Evolutionary conservation across 2,888 invertebrate species (phyloP).

Genomic region (Gerris lacustris): DNA sequence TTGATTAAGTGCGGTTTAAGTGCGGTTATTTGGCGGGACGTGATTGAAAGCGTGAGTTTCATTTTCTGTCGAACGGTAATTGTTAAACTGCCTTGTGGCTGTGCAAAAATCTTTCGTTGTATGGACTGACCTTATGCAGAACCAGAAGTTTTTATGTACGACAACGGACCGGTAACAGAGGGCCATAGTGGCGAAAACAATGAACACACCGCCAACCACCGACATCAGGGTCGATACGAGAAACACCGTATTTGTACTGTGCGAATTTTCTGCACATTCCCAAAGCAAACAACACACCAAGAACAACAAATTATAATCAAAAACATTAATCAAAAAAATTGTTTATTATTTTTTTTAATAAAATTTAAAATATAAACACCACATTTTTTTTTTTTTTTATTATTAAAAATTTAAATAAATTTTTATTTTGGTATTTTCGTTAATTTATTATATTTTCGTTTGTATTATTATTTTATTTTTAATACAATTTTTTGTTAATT

Average conservation of each 20-base stretch:
- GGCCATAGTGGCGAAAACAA: conserved; percentile 96
- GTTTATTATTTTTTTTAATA: conserved; percentile 9
- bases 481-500: too few relatives aligned
- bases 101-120: conserved; percentile 5
- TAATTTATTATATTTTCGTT: too few relatives aligned
- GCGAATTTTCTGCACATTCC: conserved; percentile 71
- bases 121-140: conserved; percentile 88
- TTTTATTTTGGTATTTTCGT: too few relatives aligned
- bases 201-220: conserved; percentile 98
- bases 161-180: conserved; percentile 99
- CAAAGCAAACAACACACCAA: conserved; percentile 11
- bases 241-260: conserved; percentile 94
- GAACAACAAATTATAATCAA: conserved; percentile 25
- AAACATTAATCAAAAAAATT: conserved; percentile 12
- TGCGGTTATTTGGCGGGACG: too few relatives aligned
- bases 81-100: too few relatives aligned
- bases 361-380: not conserved
- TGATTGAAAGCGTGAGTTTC: too few relatives aligned
- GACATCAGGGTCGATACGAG: conserved; percentile 96
- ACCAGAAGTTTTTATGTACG: conserved; percentile 97
- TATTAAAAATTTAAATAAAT: too few relatives aligned
- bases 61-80: too few relatives aligned
- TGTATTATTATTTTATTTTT: too few relatives aligned
- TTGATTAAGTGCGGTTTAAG: too few relatives aligned
- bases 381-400: too few relatives aligned